Conservation (phyloP, 2,113 vertebrate genomes). For the Nestor notabilis region DNA sequence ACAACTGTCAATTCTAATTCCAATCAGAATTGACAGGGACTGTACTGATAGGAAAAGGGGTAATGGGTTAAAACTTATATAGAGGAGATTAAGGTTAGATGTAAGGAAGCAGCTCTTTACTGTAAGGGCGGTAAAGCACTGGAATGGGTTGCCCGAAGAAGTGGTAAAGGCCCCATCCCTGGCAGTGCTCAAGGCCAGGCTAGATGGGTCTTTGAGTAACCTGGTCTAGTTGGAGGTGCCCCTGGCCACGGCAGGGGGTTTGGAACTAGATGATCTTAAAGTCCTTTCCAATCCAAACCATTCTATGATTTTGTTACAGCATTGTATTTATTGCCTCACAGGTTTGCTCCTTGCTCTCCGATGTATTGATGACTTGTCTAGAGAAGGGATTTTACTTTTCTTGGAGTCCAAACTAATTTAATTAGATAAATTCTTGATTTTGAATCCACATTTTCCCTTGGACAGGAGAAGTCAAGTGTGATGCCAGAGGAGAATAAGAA, state of each 20-base stretch:
- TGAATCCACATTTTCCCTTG: background rate
- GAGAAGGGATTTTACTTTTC: background rate
- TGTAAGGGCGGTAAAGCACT: background rate
- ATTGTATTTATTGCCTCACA: background rate
- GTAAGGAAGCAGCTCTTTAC: background rate
- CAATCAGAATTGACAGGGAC: background rate
- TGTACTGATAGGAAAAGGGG: no score
- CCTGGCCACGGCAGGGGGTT: background rate
- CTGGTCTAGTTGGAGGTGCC: background rate
- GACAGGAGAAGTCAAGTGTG: background rate
- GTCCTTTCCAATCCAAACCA: background rate
- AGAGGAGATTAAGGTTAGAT: background rate
- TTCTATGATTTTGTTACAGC: background rate
- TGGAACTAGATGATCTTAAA: background rate
- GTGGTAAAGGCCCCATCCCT: background rate
- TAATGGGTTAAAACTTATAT: no score
- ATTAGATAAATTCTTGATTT: background rate
- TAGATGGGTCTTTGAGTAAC: background rate
- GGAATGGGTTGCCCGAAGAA: background rate
- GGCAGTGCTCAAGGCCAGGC: background rate
- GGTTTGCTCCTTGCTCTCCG: background rate
- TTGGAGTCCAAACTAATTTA: background rate
- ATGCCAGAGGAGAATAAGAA: background rate
- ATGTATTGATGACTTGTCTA: background rate
- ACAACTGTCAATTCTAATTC: background rate